phyloP scores from a whole-genome alignment of 1,140 invertebrate genomes.

The Anagrus nilaparvatae region DNA sequence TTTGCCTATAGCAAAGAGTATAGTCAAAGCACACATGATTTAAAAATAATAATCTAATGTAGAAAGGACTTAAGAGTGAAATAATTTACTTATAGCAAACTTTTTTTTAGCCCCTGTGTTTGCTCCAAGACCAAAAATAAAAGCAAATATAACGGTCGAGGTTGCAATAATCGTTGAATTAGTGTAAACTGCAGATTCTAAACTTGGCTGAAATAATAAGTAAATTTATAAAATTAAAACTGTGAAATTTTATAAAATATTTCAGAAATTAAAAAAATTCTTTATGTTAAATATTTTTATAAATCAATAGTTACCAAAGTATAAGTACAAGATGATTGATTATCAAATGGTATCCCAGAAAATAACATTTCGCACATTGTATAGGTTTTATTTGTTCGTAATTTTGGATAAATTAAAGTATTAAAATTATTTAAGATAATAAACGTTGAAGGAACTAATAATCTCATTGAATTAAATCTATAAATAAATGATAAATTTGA shows the following conservation, averaged over 20 bases:
- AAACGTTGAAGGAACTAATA: slow-evolving; percentile 39
- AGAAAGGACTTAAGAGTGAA: no score
- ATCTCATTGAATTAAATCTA: slow-evolving; percentile 37
- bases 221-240: no score
- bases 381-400: slow-evolving; percentile 20
- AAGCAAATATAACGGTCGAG: slow-evolving; percentile 26
- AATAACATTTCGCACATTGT: slow-evolving; percentile 36
- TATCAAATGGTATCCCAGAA: slow-evolving; percentile 11
- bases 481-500: neutral
- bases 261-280: no score
- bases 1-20: no score
- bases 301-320: slow-evolving; percentile 5
- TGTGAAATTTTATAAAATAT: no score
- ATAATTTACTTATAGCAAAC: slow-evolving; percentile 27
- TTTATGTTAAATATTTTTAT: no score
- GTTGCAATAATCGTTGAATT: slow-evolving; percentile 34
- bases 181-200: slow-evolving; percentile 24
- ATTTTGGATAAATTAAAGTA: slow-evolving; percentile 18
- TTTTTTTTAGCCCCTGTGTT: slow-evolving; percentile 24
- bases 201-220: slow-evolving; percentile 27
- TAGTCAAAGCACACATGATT: no score
- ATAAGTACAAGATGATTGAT: slow-evolving; percentile 2
- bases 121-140: slow-evolving; percentile 22
- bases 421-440: slow-evolving; percentile 36
- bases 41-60: no score